Conservation (phyloP, 2,113 vertebrate species). For the Fregetta grallaria region DNA sequence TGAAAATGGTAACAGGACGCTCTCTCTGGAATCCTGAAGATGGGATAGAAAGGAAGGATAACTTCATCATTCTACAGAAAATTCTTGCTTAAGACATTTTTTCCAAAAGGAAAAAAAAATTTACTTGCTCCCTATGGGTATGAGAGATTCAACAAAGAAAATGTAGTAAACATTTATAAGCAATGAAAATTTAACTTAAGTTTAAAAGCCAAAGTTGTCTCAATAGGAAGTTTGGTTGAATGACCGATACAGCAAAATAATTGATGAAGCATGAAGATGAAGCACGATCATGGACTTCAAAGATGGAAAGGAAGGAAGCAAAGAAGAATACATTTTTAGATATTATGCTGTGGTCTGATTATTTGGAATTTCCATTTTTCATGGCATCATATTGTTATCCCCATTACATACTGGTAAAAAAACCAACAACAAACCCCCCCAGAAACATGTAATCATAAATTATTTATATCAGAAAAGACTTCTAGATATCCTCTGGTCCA, state of each 20-base stretch:
- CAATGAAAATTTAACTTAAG: background rate
- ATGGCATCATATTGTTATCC: background rate
- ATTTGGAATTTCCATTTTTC: constrained; percentile 49
- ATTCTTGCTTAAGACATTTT: background rate
- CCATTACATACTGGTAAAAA: constrained; percentile 17
- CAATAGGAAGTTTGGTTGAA: background rate
- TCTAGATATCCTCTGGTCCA: background rate
- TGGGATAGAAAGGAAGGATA: background rate
- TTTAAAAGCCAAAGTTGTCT: constrained; percentile 8
- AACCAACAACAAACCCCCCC: background rate
- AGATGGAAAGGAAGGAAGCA: background rate
- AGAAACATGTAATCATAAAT: background rate
- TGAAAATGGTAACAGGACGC: background rate
- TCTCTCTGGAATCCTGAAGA: background rate
- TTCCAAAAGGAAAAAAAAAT: background rate
- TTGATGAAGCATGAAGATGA: background rate
- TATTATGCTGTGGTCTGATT: background rate
- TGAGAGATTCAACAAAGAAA: background rate
- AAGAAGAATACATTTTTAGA: background rate
- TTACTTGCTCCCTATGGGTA: background rate
- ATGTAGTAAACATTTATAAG: background rate
- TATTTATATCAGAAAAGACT: constrained; percentile 7
- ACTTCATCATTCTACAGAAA: background rate
- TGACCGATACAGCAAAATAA: background rate
- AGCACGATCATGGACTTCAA: background rate